Evolutionary conservation across 2,888 invertebrate species (phyloP).

Genomic region (Lepetodrilus schrolli): DNA sequence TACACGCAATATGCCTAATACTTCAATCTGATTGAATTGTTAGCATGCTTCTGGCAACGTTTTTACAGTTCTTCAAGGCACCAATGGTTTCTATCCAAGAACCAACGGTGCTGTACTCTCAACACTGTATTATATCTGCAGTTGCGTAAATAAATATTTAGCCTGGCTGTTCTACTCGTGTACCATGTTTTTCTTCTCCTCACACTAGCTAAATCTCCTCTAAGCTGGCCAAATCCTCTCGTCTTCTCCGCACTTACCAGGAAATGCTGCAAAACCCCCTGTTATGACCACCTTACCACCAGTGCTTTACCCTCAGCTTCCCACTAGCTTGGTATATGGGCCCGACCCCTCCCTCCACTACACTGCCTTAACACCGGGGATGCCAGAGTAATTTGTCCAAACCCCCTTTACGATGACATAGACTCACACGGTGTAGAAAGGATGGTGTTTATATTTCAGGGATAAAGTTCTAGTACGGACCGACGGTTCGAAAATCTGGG

Average conservation of each 20-base stretch:
- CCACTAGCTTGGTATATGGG: too few species aligned
- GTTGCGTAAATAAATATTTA: too few species aligned
- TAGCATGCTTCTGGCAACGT: too few species aligned
- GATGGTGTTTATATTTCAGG: neutral
- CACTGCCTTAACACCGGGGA: neutral
- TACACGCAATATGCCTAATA: too few species aligned
- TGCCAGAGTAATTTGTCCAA: neutral
- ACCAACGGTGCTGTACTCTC: too few species aligned
- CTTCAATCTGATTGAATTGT: too few species aligned
- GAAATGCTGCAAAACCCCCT: neutral
- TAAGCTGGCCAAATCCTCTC: slow-evolving; percentile 2
- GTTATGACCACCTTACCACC: slow-evolving; percentile 3
- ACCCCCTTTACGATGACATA: neutral
- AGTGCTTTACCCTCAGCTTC: neutral
- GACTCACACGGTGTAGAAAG: neutral
- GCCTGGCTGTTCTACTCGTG: neutral
- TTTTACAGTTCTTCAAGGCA: too few species aligned
- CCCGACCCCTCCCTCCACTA: neutral
- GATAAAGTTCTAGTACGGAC: neutral
- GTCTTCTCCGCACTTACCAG: slow-evolving; percentile 4
- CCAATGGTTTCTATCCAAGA: too few species aligned
- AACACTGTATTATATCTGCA: too few species aligned
- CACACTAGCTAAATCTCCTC: neutral
- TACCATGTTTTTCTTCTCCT: neutral
- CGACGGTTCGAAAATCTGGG: neutral